Evolutionary conservation across 2,797 vertebrate genomes (phyloP).

Genomic region (Anas georgica): DNA sequence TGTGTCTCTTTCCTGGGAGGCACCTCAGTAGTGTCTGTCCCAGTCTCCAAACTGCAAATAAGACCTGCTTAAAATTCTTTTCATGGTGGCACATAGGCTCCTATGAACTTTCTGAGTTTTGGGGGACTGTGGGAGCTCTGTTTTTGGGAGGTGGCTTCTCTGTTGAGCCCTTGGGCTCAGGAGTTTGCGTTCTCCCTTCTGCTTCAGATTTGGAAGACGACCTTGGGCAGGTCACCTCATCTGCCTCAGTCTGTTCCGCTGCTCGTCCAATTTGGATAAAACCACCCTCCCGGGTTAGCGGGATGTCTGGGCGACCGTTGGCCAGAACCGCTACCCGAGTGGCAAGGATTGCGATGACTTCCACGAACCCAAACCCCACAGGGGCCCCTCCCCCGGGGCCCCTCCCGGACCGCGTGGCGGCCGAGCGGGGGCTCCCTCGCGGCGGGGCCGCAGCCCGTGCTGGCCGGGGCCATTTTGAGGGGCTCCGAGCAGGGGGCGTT

Average conservation of each 20-base stretch:
- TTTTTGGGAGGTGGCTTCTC: not conserved
- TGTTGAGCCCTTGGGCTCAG: not conserved
- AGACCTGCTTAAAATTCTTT: not conserved
- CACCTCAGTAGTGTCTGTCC: not conserved
- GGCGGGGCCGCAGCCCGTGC: not conserved
- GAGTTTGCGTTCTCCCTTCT: not conserved
- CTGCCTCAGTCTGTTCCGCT: not conserved
- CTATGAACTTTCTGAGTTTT: not conserved
- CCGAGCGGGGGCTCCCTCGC: conserved; percentile 11
- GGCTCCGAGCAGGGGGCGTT: too few relatives aligned
- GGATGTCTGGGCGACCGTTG: conserved; percentile 1
- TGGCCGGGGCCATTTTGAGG: fast-evolving
- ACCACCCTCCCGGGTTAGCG: not conserved
- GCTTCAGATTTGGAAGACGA: not conserved
- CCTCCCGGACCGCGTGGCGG: not conserved
- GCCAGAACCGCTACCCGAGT: not conserved
- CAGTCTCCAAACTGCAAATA: conserved; percentile 42
- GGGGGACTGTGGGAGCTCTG: not conserved
- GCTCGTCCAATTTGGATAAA: conserved; percentile 28
- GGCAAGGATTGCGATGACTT: conserved; percentile 37
- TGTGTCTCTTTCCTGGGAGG: conserved; percentile 65
- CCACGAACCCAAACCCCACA: not conserved
- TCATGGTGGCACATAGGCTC: not conserved
- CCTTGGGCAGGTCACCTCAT: conserved; percentile 8
- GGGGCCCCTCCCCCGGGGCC: too few relatives aligned